Evolutionary conservation across 2,888 invertebrate species (phyloP), one percentile per base, ranked within the genome.

Genomic region (Agrotis clavis): DNA sequence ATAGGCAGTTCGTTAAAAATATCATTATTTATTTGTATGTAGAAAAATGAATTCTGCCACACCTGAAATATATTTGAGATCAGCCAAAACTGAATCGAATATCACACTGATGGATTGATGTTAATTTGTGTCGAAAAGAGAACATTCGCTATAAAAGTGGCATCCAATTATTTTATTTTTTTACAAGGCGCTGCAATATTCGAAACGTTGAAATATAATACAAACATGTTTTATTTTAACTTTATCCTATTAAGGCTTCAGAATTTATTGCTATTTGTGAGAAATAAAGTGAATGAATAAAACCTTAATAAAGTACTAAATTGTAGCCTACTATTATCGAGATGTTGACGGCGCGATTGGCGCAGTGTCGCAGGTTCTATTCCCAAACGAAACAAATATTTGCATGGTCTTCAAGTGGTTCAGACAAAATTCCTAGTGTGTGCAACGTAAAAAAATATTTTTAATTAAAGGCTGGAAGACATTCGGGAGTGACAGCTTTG

Each of bases 111-210:
- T 72, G 82, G 82, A 75, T 79, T 78, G 79, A 79, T 69, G 79
- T 59, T 75, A 71, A 82, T 71, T 73, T 67, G 53, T 47, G 57
- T 61, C 70, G 57, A 77, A 78, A 76, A 63, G 45, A 64, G 81
- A 41, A 60, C 73, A 53, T 21, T 21, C 48, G 13, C 53, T 66
- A 56, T 51, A 65, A 66, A 77, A 65, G 51, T 60, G 56, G 45
- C 66, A 62, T 47, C 69, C 68, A 80, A 73, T 83, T 72, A 74
- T 68, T 63, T 66, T 19, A 67, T 67, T 57, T 79, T 81, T 68
- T 61, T 65, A 59, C 35, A 65, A 47, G 47, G 53, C 14, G 18
- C 11, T 56, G 57, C 35, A 47, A 14, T 51, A 71, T 77, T 62
- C 25, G 18, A 56, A 60, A 61, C 71, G 2, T 54, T 25, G 5